Conservation (phyloP, 2,888 invertebrate species). For the Epinotia ramella region DNA sequence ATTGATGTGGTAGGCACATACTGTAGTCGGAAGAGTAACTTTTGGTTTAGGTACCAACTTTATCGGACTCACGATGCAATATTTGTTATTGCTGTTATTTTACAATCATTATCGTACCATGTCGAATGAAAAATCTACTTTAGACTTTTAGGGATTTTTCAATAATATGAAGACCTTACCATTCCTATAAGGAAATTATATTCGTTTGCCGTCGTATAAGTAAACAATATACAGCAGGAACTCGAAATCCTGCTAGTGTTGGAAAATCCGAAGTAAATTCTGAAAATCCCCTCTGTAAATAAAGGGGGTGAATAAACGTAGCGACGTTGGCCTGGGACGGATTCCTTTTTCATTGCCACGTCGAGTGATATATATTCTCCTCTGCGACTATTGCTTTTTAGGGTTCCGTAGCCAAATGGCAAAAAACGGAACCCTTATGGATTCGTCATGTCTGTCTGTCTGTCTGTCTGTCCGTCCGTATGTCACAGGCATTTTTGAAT, state of each 20-base stretch:
- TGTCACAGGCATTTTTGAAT: too few relatives aligned
- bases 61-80: too few relatives aligned
- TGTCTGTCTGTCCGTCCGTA: too few relatives aligned
- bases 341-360: conserved; percentile 69
- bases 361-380: conserved; percentile 68
- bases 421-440: too few relatives aligned
- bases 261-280: conserved; percentile 71
- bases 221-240: conserved; percentile 42
- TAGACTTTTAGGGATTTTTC: not conserved
- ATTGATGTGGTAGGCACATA: too few relatives aligned
- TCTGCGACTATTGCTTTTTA: conserved; percentile 53
- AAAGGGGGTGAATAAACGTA: conserved; percentile 74
- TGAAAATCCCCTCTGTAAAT: conserved; percentile 72
- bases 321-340: conserved; percentile 58
- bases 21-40: too few relatives aligned
- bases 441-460: too few relatives aligned
- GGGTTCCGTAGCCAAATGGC: too few relatives aligned
- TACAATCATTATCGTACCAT: not conserved
- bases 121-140: not conserved
- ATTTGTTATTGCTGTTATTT: not conserved
- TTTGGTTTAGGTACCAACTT: too few relatives aligned
- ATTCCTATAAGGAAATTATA: too few relatives aligned
- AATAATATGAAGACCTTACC: not conserved
- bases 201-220: conserved; percentile 14
- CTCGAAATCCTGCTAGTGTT: conserved; percentile 59